Evolutionary conservation across 2,797 vertebrate genomes (phyloP).

Genomic region (Varecia variegata): DNA sequence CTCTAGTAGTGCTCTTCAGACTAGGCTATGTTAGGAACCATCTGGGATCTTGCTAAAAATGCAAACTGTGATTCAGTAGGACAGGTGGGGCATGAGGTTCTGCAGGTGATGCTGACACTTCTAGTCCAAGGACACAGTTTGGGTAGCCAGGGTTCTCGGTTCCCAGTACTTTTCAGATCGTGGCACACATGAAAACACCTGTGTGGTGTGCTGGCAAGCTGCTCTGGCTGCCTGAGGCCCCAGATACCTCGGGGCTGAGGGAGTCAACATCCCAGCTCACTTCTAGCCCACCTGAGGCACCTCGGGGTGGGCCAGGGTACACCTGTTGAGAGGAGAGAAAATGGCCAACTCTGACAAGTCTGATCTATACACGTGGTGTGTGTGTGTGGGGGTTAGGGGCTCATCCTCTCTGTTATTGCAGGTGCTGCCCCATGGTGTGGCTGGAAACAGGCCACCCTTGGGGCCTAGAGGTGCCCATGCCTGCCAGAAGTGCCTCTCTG

Average conservation of each 20-base stretch:
- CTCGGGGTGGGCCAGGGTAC: not conserved
- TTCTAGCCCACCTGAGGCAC: not conserved
- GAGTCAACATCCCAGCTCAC: not conserved
- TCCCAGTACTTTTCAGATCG: not conserved
- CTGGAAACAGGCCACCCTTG: not conserved
- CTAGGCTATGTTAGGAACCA: not conserved
- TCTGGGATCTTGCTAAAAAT: not conserved
- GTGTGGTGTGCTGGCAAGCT: not conserved
- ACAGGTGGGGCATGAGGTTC: not conserved
- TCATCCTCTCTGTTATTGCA: not conserved
- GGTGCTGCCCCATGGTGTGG: rapidly evolving
- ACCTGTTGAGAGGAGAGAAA: not conserved
- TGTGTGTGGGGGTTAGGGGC: too few relatives aligned
- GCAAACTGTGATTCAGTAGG: not conserved
- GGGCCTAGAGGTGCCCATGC: not conserved
- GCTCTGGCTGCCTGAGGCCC: too few relatives aligned
- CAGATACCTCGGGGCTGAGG: not conserved
- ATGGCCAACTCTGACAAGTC: not conserved
- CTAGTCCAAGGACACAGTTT: not conserved
- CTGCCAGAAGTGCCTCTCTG: not conserved
- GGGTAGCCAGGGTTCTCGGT: not conserved
- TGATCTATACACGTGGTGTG: rapidly evolving
- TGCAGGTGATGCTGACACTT: not conserved
- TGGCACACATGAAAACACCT: not conserved
- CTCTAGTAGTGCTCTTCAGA: not conserved